Base-by-base conservation (phyloP, 2,113 vertebrate species). In the Tylochromis polylepis region DNA sequence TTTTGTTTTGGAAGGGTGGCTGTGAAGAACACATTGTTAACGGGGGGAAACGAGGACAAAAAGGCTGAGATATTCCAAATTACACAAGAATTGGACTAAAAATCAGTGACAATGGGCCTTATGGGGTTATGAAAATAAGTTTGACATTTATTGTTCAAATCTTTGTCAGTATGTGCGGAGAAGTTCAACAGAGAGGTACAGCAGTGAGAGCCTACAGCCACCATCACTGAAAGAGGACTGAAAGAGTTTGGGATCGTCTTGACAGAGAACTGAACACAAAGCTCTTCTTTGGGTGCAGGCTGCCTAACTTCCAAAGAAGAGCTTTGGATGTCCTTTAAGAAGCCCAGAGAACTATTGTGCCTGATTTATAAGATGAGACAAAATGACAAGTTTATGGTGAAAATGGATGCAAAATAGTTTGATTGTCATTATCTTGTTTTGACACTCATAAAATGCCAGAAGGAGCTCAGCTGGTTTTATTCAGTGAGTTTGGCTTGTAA, bases 1-100 rank as follows among this genome's bases (percentile, higher is more conserved):
- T n/a, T n/a, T n/a, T n/a, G n/a, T 6, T 16, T 16, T 8, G 49
- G 49, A 2, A 22, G 0, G 1, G 2, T 22, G 1, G 1, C 31
- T 31, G 31, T 31, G 31, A 31, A 31, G 31, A 31, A 6, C 31
- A 31, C 31, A 31, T 31, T 31, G 1, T 31, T 31, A 29, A 29
- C 14, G 57, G 15, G 16, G 12, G 57, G 24, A 29, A 58, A 59
- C 29, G 15, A 15, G 15, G 27, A 59, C 8, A 31, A 31, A 59
- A 59, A 18, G 57, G 14, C 57, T 59, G 57, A 29, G 27, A 16
- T 59, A 4, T 18, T 59, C 27, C 57, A 59, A 59, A 18, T 59
- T 16, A 59, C 57, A 31, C 27, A 59, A 31, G 4, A 31, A 5
- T 15, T 59, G 27, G 57, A 29, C 57, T 59, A 27, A 29, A 29